Base-by-base conservation (phyloP, 2,888 invertebrate genomes). In the Tuta absoluta region DNA sequence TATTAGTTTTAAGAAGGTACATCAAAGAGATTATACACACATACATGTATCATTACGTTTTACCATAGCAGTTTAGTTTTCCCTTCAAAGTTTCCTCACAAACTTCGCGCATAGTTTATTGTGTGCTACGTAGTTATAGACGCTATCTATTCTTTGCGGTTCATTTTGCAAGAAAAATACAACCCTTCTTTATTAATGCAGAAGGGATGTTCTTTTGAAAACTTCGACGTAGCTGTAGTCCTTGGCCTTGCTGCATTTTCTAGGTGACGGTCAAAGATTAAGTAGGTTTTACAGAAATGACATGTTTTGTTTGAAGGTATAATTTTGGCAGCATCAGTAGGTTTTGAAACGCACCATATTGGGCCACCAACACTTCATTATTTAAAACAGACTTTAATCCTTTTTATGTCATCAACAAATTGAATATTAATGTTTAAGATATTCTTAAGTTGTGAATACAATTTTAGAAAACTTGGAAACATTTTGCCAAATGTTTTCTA, bases 161-260 rank as follows among this genome's bases (percentile, higher is more conserved):
- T n/a, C 45, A 45, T 45, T 45, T 45, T 45, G 45, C 45, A 17
- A 45, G 45, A 45, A 45, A 45, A 45, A 45, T 45, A 45, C 33
- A 8, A 33, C 8, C 10, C 33, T 3, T 14, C 45, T 17, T 45
- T n/a, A n/a, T n/a, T 45, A 45, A 45, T 45, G 17, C 17, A 45
- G 45, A n/a, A 45, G 45, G 45, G 45, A 45, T 45, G 45, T 45
- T 4, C 45, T n/a, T 45, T 45, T 45, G n/a, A n/a, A 45, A 45
- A 45, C 45, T 45, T 45, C 45, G 45, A 45, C n/a, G 45, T 45
- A 45, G 45, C 8, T 0, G 4, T 45, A 17, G 45, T 45, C 45
- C 45, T 45, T 45, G 45, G 45, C 45, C 45, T 45, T 45, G 45
- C n/a, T n/a, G 45, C 4, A 3, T 5, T 45, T 45, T 45, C 45